Conservation (phyloP, 1,140 invertebrate species). For the Platyscapa corneri region DNA sequence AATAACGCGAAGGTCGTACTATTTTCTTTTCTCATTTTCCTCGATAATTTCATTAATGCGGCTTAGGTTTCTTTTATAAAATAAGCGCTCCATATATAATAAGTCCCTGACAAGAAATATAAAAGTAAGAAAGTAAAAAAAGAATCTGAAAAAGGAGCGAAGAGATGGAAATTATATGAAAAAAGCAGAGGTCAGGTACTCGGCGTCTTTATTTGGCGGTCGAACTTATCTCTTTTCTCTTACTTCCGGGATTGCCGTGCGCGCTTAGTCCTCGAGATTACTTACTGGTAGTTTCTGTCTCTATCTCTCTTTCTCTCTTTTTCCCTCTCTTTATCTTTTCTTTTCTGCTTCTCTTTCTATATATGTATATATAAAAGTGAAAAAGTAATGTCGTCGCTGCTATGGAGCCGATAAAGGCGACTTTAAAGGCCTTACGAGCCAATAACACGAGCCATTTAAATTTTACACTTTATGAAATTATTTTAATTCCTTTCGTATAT, state of each 20-base stretch:
- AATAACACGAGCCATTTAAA: slow-evolving; percentile 52
- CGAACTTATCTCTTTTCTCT: slow-evolving; percentile 49
- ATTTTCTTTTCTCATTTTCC: not conserved
- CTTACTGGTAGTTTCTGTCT: slow-evolving; percentile 30
- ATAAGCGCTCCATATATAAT: slow-evolving; percentile 6
- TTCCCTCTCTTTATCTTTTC: no score
- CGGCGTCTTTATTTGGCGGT: slow-evolving; percentile 57
- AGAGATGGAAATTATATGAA: slow-evolving; percentile 36
- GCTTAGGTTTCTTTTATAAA: not conserved
- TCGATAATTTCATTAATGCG: not conserved
- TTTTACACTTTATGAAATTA: slow-evolving; percentile 51
- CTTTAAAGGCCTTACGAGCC: slow-evolving; percentile 38
- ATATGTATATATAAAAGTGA: slow-evolving; percentile 32
- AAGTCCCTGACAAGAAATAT: not conserved
- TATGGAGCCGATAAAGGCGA: slow-evolving; percentile 39
- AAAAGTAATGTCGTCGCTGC: slow-evolving; percentile 39
- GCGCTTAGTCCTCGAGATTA: slow-evolving; percentile 54
- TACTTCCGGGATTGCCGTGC: slow-evolving; percentile 53
- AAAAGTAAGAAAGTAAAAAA: not conserved
- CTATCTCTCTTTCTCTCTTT: slow-evolving; percentile 47
- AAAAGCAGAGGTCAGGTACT: slow-evolving; percentile 49
- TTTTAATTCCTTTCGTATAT: slow-evolving; percentile 48
- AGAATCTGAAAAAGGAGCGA: slow-evolving; percentile 18
- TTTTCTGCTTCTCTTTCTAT: no score
- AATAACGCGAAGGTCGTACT: not conserved